Percentiles rank a stretch among this genome's conserved stretches.
Evolutionary conservation across 1,140 invertebrate species (phyloP).

Genomic region (Thalassaphorura encarpata): DNA sequence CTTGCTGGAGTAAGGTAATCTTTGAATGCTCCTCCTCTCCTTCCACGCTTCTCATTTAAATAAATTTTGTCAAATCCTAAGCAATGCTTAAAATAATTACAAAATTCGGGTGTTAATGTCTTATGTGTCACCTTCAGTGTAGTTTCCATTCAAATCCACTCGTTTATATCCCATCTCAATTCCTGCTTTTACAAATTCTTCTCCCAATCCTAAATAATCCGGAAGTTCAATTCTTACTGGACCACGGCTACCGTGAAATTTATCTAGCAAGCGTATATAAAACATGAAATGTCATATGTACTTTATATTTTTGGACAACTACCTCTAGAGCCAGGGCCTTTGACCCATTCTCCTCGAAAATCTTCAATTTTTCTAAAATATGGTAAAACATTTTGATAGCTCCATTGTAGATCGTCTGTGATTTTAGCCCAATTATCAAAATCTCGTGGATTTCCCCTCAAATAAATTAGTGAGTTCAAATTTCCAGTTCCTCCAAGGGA

Average conservation of each 20-base stretch:
- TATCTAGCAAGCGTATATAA: neutral
- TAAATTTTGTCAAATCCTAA: constrained; percentile 23
- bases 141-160: constrained; percentile 21
- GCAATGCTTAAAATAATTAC: neutral
- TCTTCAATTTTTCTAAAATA: constrained; percentile 25
- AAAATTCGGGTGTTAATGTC: too few species aligned
- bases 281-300: neutral
- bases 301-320: neutral
- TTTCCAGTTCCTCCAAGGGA: constrained; percentile 16
- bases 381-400: constrained; percentile 11
- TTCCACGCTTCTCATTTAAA: constrained; percentile 6
- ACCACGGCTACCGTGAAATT: constrained; percentile 21
- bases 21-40: neutral
- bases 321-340: constrained; percentile 15
- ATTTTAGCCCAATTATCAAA: constrained; percentile 25
- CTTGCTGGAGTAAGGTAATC: constrained; percentile 11
- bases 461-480: constrained; percentile 12
- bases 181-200: constrained; percentile 12
- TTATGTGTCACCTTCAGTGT: constrained; percentile 19
- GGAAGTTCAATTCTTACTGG: constrained; percentile 18
- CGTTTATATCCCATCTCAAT: constrained; percentile 19
- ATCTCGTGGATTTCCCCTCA: constrained; percentile 19
- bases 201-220: neutral
- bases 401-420: constrained; percentile 15
- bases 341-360: constrained; percentile 17